Percentiles rank a stretch among this genome's conserved stretches.
Conservation (phyloP, 2,113 vertebrate species). For the Oncorhynchus gorbuscha region DNA sequence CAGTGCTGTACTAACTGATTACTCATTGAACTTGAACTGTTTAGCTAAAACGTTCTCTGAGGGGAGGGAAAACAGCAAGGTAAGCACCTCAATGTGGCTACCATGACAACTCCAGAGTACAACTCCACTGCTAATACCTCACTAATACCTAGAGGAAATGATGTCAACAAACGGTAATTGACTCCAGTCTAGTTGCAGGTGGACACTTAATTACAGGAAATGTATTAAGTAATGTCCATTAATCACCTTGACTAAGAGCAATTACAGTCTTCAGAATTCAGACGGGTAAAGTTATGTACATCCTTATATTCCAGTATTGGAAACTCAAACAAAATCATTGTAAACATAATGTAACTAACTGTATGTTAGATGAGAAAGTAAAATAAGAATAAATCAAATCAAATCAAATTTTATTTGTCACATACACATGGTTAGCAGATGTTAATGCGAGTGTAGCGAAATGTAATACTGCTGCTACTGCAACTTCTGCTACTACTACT, state of each 20-base stretch:
- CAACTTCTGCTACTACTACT: neutral
- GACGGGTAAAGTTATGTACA: constrained; percentile 39
- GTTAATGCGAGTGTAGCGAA: no score
- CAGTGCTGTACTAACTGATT: neutral
- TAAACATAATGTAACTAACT: neutral
- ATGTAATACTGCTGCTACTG: neutral
- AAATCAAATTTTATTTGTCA: no score
- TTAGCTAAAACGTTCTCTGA: neutral
- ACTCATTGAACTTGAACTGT: no score
- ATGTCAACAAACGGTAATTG: constrained; percentile 87
- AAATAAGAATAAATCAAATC: neutral
- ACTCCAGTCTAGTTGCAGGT: constrained; percentile 96
- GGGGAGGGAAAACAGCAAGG: neutral
- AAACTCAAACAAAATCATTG: neutral
- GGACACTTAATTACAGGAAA: constrained; percentile 94
- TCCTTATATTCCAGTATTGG: neutral
- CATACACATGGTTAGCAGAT: no score
- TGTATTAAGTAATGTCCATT: constrained; percentile 93
- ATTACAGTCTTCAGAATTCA: constrained; percentile 82
- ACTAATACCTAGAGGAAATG: constrained; percentile 66
- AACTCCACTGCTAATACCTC: no score
- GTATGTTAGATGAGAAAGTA: neutral
- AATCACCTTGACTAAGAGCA: constrained; percentile 88
- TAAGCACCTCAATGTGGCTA: neutral
- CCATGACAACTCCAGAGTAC: neutral